phyloP scores from a whole-genome alignment of 2,888 invertebrate species.

The Leptinotarsa peninsularis region DNA sequence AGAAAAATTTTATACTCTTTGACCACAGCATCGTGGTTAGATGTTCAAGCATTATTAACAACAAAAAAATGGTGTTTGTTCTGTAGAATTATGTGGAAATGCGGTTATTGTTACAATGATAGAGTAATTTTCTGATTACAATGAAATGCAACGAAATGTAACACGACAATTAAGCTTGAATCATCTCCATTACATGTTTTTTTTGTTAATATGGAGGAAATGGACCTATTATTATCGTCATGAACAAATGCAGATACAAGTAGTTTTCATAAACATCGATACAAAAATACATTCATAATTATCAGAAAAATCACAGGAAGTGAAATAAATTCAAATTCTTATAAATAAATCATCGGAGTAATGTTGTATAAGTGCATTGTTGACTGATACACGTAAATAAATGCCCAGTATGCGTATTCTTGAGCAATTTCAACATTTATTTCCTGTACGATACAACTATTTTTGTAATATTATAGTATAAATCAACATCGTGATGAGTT shows the following conservation, averaged over 20 bases:
- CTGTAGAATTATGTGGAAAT: slow-evolving; percentile 51
- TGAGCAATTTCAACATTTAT: no score
- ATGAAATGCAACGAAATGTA: slow-evolving; percentile 52
- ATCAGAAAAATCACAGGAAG: not conserved
- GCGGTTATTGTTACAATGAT: slow-evolving; percentile 54
- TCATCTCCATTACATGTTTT: not conserved
- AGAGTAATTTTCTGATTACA: slow-evolving; percentile 47
- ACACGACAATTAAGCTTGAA: slow-evolving; percentile 36
- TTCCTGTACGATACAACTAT: no score
- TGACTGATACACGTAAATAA: no score
- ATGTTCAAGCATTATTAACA: slow-evolving; percentile 31
- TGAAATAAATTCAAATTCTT: not conserved
- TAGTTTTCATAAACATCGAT: not conserved
- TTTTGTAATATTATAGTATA: no score
- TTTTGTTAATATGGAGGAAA: not conserved
- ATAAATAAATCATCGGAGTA: not conserved
- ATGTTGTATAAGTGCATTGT: no score
- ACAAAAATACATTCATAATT: not conserved
- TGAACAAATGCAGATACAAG: not conserved
- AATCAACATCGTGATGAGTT: no score
- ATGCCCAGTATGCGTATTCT: no score
- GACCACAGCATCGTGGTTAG: slow-evolving; percentile 42
- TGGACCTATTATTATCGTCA: not conserved
- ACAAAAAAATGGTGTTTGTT: slow-evolving; percentile 37
- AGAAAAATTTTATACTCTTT: slow-evolving; percentile 50